Evolutionary conservation across 2,797 vertebrate genomes (phyloP).

Genomic region (Gila robusta): DNA sequence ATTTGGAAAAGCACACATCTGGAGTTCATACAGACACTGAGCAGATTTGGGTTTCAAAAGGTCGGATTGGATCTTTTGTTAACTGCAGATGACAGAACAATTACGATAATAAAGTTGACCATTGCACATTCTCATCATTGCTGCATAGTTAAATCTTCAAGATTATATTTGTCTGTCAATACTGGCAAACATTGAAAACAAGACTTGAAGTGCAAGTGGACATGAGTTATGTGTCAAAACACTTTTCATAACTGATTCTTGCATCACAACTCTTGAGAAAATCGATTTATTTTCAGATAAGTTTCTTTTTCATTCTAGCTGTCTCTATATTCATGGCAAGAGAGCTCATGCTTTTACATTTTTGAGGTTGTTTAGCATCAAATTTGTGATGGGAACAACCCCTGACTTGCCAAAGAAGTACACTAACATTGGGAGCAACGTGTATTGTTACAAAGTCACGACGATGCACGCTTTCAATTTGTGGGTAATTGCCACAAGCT

Average conservation of each 20-base stretch:
- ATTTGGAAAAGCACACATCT: constrained; percentile 50
- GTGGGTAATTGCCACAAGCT: constrained; percentile 67
- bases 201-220: not conserved
- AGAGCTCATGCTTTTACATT: constrained; percentile 37
- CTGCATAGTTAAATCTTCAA: not conserved
- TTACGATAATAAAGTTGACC: constrained; percentile 12
- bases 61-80: not conserved
- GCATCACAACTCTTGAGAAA: not conserved
- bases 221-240: not conserved
- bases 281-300: not conserved
- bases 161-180: not conserved
- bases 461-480: constrained; percentile 63
- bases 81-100: constrained; percentile 28
- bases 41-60: constrained; percentile 8
- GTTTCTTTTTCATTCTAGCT: not conserved
- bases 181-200: not conserved
- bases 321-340: constrained; percentile 12
- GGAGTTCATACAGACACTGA: constrained; percentile 38
- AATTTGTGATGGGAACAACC: constrained; percentile 44
- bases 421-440: constrained; percentile 56
- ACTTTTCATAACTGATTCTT: not conserved
- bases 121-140: not conserved
- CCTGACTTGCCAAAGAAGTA: constrained; percentile 43
- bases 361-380: constrained; percentile 46
- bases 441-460: constrained; percentile 53